Conservation (phyloP, 2,113 vertebrate genomes). For the Dolichallabes microphthalmus region DNA sequence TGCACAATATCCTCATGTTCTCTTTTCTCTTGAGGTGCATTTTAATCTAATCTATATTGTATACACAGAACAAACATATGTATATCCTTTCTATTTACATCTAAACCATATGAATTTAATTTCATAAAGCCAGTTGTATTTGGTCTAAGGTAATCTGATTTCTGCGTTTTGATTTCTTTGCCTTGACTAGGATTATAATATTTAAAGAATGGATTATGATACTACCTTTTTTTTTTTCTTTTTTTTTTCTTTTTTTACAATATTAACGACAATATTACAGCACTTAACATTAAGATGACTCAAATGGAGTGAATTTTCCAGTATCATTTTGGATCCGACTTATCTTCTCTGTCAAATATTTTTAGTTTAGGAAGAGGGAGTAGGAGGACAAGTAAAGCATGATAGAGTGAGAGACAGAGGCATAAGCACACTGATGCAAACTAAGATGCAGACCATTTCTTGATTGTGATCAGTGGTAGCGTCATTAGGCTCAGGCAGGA, state of each 20-base stretch:
- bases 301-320: not conserved
- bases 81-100: conserved; percentile 1
- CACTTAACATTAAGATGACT: not conserved
- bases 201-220: not conserved
- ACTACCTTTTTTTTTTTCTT: not conserved
- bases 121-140: not conserved
- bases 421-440: conserved; percentile 33
- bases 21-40: not conserved
- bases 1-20: not conserved
- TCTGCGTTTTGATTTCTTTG: not conserved
- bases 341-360: conserved; percentile 52
- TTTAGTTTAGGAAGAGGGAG: conserved; percentile 21
- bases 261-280: not conserved
- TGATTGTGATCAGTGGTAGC: conserved; percentile 45
- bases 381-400: not conserved
- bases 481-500: conserved; percentile 50
- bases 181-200: not conserved
- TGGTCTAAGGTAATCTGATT: not conserved
- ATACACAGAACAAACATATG: not conserved
- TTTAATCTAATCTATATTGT: not conserved
- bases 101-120: conserved; percentile 3
- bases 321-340: conserved; percentile 12
- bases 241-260: not conserved
- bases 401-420: conserved; percentile 24
- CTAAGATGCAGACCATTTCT: conserved; percentile 43